Percentiles rank a stretch among this genome's conserved stretches.
Conservation (phyloP, 2,797 vertebrate species). For the Synanceia verrucosa region DNA sequence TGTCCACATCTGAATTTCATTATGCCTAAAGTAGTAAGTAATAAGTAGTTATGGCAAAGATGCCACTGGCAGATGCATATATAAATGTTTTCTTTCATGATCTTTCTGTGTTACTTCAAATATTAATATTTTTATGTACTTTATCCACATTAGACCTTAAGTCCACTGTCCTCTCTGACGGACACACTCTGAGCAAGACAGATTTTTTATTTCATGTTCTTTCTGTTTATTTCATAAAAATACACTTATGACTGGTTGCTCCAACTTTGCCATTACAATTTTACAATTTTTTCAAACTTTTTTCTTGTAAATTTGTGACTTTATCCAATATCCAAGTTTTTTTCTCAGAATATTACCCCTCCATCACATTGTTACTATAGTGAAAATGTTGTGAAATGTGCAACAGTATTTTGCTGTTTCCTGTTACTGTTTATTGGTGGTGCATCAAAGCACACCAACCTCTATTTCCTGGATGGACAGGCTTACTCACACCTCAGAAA, state of each 20-base stretch:
- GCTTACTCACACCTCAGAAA: neutral
- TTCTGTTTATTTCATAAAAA: neutral
- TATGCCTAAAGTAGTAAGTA: no score
- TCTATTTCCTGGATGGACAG: neutral
- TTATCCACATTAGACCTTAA: neutral
- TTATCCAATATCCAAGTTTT: neutral
- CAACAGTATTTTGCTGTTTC: neutral
- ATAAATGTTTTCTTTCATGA: neutral
- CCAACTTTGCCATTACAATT: no score
- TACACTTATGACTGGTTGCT: no score
- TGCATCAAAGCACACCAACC: neutral
- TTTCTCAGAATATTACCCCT: no score
- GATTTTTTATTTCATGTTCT: neutral
- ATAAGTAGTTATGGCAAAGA: no score
- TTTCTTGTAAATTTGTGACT: neutral
- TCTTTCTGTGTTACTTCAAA: neutral
- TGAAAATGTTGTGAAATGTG: neutral
- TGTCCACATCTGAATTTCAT: neutral
- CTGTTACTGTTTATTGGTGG: neutral
- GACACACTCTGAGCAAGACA: neutral
- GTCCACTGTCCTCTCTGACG: neutral
- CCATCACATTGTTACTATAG: neutral
- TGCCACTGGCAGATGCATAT: neutral
- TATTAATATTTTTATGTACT: no score
- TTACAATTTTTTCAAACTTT: no score